phyloP scores from a whole-genome alignment of 2,888 invertebrate species.

The Phlogophora meticulosa region DNA sequence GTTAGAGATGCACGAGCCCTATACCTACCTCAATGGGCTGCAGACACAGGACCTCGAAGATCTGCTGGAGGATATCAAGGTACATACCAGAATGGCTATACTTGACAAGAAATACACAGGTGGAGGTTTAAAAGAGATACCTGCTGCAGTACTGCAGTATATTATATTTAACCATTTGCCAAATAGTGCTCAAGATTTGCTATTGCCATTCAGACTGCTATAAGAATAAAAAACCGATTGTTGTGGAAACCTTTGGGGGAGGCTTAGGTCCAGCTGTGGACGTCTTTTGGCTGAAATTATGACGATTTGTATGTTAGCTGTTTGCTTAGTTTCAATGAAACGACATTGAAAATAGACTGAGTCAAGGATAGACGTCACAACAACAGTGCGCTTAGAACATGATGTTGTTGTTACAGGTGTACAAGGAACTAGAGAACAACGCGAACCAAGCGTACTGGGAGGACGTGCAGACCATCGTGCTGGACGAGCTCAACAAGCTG shows the following conservation, averaged over 20 bases:
- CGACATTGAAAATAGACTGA: too few relatives aligned
- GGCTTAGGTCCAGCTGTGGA: too few relatives aligned
- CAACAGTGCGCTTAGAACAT: not conserved
- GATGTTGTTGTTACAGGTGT: constrained; percentile 87
- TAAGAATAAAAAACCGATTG: too few relatives aligned
- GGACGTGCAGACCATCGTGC: constrained; percentile 98
- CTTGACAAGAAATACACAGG: too few relatives aligned
- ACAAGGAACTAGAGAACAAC: constrained; percentile 97
- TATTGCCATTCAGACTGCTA: too few relatives aligned
- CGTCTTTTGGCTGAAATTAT: too few relatives aligned
- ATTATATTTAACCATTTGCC: too few relatives aligned
- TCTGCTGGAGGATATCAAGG: constrained; percentile 98
- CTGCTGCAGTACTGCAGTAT: too few relatives aligned
- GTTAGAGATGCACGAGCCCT: constrained; percentile 99
- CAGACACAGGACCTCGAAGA: constrained; percentile 98
- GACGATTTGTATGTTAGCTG: not conserved
- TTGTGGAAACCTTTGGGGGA: too few relatives aligned
- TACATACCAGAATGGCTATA: constrained; percentile 67
- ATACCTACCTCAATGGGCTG: constrained; percentile 97
- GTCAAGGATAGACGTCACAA: not conserved
- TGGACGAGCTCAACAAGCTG: constrained; percentile 97
- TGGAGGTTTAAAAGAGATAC: too few relatives aligned
- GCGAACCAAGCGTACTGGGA: constrained; percentile 98
- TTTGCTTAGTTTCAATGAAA: not conserved
- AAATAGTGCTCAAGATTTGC: too few relatives aligned